phyloP scores from a whole-genome alignment of 2,888 invertebrate genomes.

The Automeris io region DNA sequence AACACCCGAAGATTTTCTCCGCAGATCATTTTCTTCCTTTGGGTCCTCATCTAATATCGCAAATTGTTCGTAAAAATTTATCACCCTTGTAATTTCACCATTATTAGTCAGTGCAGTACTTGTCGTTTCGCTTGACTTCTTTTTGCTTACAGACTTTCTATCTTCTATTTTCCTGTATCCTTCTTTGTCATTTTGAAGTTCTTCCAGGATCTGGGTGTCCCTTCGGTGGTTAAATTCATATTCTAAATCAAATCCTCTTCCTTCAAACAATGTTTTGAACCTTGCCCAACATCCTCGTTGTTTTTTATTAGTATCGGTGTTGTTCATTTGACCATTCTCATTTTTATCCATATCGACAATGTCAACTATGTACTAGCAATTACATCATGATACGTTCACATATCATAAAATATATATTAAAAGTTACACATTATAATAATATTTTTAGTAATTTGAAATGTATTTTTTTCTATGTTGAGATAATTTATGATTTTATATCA shows the following conservation, averaged over 20 bases:
- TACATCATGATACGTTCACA: constrained; percentile 8
- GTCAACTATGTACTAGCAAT: constrained; percentile 5
- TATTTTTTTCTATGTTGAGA: too few relatives aligned
- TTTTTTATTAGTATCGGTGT: constrained; percentile 15
- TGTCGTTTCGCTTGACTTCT: constrained; percentile 16
- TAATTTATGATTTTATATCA: too few relatives aligned
- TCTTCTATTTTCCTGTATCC: constrained; percentile 43
- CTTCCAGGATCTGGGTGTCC: constrained; percentile 30
- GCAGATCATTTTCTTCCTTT: constrained; percentile 40
- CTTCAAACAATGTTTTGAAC: constrained; percentile 60
- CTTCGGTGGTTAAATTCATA: constrained; percentile 42
- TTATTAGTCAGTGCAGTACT: constrained; percentile 25
- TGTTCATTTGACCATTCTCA: constrained; percentile 14
- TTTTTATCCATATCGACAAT: constrained; percentile 23
- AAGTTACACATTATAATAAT: too few relatives aligned
- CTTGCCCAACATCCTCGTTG: constrained; percentile 54
- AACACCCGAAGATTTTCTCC: constrained; percentile 34
- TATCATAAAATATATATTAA: too few relatives aligned
- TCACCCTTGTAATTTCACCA: constrained; percentile 41
- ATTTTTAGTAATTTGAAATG: too few relatives aligned
- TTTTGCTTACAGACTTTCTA: constrained; percentile 24
- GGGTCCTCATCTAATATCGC: constrained; percentile 49
- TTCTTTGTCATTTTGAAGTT: constrained; percentile 33
- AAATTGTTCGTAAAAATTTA: constrained; percentile 69
- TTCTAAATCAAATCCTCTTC: constrained; percentile 63